These are phyloP conservation scores for Melitaea cinxia DNA, from an alignment of 1,140 invertebrate genomes.

Conservation along the genomic window DNA sequence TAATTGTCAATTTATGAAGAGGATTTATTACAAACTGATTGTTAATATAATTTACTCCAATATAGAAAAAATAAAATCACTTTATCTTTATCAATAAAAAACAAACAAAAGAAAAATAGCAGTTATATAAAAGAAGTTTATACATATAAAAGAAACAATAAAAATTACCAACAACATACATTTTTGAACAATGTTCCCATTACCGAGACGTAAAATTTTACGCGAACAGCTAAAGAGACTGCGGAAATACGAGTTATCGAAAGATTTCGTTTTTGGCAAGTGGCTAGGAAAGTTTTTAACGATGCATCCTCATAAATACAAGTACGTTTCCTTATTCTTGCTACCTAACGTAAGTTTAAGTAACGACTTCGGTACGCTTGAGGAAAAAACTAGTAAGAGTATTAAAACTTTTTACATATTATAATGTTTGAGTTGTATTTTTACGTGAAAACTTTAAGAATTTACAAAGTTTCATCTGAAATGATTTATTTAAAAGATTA, in stretches of 20 bases:
- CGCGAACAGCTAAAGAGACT: conserved; percentile 2
- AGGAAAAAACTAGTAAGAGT: conserved; percentile 23
- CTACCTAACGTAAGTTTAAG: conserved; percentile 13
- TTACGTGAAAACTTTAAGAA: conserved; percentile 25
- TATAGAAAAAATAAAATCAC: too few relatives aligned
- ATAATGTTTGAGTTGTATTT: conserved; percentile 16
- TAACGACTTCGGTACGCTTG: conserved; percentile 25
- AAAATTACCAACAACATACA: conserved; percentile 1
- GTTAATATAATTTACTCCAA: too few relatives aligned
- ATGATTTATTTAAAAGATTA: not conserved
- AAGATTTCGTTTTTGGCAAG: conserved; percentile 32
- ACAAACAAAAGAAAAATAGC: not conserved
- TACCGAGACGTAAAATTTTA: conserved; percentile 6
- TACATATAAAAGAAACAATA: not conserved
- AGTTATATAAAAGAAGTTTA: not conserved
- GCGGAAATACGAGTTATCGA: conserved; percentile 19
- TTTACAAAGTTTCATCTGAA: conserved; percentile 15
- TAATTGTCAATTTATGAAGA: too few relatives aligned
- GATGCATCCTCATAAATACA: conserved; percentile 34
- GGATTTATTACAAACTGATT: too few relatives aligned
- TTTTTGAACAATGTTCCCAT: conserved; percentile 1
- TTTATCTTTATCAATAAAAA: not conserved
- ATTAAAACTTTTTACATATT: conserved; percentile 32
- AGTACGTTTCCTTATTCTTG: conserved; percentile 18
- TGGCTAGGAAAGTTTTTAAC: conserved; percentile 31